Conservation (phyloP, 2,797 vertebrate genomes). For the Peromyscus nudipes region DNA sequence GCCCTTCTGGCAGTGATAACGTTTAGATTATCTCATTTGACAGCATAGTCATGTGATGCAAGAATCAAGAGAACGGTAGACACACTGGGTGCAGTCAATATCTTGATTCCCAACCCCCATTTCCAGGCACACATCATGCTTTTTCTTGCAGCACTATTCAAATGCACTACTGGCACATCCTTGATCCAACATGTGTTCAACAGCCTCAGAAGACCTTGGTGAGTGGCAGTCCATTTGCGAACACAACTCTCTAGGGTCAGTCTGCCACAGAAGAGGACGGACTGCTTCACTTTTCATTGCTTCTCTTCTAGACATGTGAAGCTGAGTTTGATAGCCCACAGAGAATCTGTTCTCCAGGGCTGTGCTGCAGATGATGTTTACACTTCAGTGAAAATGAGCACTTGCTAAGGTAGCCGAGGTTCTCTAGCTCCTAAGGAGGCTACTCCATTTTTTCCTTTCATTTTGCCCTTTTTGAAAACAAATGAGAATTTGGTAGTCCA, state of each 20-base stretch:
- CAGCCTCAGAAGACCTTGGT: neutral
- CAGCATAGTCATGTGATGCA: neutral
- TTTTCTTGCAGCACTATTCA: neutral
- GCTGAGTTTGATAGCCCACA: neutral
- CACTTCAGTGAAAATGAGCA: neutral
- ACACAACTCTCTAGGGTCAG: neutral
- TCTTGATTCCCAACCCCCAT: slow-evolving; percentile 5
- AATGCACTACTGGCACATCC: neutral
- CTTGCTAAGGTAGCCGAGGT: neutral
- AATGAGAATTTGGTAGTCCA: neutral
- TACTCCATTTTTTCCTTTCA: neutral
- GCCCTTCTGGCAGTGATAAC: too few relatives aligned
- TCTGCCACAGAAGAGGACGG: neutral
- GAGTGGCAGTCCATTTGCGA: neutral
- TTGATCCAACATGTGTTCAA: neutral
- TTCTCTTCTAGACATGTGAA: neutral
- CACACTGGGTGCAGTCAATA: slow-evolving; percentile 29
- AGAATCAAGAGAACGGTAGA: slow-evolving; percentile 29
- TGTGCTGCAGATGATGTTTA: neutral
- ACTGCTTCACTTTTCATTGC: neutral
- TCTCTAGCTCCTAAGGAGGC: neutral
- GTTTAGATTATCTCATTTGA: slow-evolving; percentile 44
- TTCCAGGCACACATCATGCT: neutral
- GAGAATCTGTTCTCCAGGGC: neutral
- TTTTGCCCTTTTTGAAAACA: neutral